Evolutionary conservation across 2,113 vertebrate species (phyloP), one percentile per base, ranked within the genome.

Genomic region (Hassar affinis): DNA sequence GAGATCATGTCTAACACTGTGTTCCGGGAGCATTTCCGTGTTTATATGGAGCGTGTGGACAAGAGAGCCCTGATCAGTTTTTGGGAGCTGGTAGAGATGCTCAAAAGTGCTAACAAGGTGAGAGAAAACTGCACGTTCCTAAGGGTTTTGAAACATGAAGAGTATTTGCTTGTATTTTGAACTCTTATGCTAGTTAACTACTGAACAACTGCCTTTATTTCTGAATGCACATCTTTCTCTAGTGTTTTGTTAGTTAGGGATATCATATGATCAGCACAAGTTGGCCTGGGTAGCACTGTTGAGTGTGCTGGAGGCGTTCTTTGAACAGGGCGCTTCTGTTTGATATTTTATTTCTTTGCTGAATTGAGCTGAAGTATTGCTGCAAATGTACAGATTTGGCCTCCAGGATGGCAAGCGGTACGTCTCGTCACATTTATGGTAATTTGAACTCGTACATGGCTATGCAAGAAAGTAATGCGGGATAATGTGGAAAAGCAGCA

Each of bases 101-200:
- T 99, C 64, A 99, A 96, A 93, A 96, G 86, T 22, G 97, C 97
- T 84, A 97, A 96, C 90, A 99, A 99, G 97, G 98, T 98, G 88
- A 88, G 27, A 0, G 30, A 54, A 22, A 68, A 1, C 1, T 72
- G 22, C 11, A 38, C 1, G 3, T 27, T 68, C 30, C 9, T 25
- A 22, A 52, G 6, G 1, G 14, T 66, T 7, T 33, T 5, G n/a
- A 61, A 66, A 64, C 30, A 18, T 35, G 38, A 4, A 61, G 25
- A 78, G 47, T 79, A 75, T 75, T 75, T 52, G 38, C 38, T 79
- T 47, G 1, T 18, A 61, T 14, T 61, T 42, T 61, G 17, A 64
- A 33, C 45, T 49, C 27, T 30, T 30, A 74, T 6, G 22, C 1
- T 25, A 51, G 25, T 33, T 33, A 22, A 10, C 17, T 52, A 33